phyloP scores from a whole-genome alignment of 2,113 vertebrate species.

The Pseudopipra pipra region DNA sequence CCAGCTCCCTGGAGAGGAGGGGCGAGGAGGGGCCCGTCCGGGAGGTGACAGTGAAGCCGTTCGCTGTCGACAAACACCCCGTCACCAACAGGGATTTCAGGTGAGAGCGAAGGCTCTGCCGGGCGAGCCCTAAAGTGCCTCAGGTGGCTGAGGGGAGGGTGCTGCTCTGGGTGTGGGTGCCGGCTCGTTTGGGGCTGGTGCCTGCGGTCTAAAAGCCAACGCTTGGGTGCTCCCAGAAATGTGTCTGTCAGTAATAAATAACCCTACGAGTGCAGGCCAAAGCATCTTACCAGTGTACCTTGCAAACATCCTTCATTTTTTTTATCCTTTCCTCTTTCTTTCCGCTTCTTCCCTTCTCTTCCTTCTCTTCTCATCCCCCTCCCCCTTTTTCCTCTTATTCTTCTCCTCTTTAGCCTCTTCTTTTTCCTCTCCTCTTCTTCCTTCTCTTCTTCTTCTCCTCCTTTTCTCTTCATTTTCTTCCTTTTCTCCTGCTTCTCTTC shows the following conservation, averaged over 20 bases:
- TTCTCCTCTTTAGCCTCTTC: background rate
- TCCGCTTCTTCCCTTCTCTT: background rate
- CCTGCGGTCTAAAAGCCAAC: background rate
- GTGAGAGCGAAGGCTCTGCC: conserved; percentile 46
- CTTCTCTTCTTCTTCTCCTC: no score
- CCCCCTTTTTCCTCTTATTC: background rate
- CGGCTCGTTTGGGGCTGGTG: rapidly evolving
- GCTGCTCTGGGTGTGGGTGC: background rate
- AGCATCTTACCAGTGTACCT: background rate
- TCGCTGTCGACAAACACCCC: conserved; percentile 83
- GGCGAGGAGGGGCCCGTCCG: conserved; percentile 78
- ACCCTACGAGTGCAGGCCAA: rapidly evolving
- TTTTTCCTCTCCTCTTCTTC: background rate
- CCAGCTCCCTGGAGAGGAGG: conserved; percentile 70
- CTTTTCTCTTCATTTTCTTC: no score
- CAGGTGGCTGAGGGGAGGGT: rapidly evolving
- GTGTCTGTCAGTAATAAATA: background rate
- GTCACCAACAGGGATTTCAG: conserved; percentile 91
- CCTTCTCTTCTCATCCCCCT: no score
- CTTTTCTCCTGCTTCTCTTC: rapidly evolving
- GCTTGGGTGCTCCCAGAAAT: background rate
- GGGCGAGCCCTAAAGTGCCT: background rate
- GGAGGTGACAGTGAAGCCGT: conserved; percentile 75
- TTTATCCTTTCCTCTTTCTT: rapidly evolving
- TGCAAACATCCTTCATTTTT: background rate